Percentiles rank a stretch among this genome's conserved stretches.
Conservation (phyloP, 53 echinoderm and acorn worm genomes). For the Crossaster papposus region DNA sequence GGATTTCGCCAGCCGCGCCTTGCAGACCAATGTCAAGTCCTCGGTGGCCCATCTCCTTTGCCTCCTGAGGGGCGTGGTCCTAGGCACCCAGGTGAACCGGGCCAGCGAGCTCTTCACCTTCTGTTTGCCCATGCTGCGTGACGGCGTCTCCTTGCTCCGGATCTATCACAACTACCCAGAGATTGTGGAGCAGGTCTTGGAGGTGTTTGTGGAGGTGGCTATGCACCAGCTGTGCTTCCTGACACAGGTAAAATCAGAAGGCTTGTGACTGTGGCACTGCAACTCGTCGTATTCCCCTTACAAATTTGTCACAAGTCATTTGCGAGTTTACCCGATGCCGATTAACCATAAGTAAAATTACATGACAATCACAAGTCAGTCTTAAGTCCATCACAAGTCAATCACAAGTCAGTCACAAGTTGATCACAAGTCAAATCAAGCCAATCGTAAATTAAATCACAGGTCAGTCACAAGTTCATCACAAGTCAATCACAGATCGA, state of each 20-base stretch:
- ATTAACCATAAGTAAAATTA: too few relatives aligned
- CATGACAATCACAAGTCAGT: not conserved
- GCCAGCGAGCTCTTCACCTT: conserved; percentile 75
- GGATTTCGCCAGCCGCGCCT: conserved; percentile 77
- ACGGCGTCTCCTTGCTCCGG: conserved; percentile 79
- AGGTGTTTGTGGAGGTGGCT: conserved; percentile 86
- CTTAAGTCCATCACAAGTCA: too few relatives aligned
- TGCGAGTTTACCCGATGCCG: too few relatives aligned
- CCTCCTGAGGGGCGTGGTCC: conserved; percentile 78
- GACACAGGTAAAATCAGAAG: conserved; percentile 68
- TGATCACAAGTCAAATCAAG: too few relatives aligned
- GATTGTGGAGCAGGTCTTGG: conserved; percentile 78
- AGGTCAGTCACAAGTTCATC: too few relatives aligned
- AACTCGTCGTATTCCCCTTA: not conserved
- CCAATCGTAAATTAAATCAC: too few relatives aligned
- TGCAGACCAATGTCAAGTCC: conserved; percentile 67
- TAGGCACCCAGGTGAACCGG: conserved; percentile 80
- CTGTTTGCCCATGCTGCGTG: conserved; percentile 81
- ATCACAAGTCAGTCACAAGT: too few relatives aligned
- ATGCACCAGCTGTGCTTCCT: conserved; percentile 85
- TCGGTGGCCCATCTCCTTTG: conserved; percentile 75
- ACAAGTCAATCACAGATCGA: too few relatives aligned
- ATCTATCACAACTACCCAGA: conserved; percentile 87
- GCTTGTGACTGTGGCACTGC: not conserved
- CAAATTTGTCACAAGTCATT: not conserved